These are phyloP conservation scores for Drosophila dunni DNA, from an alignment of 1,140 invertebrate species.

Conservation along the genomic window DNA sequence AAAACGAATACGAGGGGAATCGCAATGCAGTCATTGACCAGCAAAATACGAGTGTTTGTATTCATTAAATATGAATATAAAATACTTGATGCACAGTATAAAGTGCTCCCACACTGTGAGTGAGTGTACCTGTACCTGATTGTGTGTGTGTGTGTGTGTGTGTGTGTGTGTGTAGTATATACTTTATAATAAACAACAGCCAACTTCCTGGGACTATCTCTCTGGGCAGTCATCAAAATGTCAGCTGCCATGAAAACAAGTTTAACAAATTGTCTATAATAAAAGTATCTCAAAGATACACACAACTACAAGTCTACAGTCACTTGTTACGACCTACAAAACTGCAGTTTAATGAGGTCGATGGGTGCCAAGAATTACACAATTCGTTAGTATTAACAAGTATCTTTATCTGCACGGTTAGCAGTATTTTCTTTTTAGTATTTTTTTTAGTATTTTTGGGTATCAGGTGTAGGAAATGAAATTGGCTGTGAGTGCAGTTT, in stretches of 20 bases:
- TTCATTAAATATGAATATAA: background rate
- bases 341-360: constrained; percentile 6
- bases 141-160: background rate
- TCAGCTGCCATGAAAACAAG: constrained; percentile 35
- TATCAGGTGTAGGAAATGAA: background rate
- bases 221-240: constrained; percentile 36
- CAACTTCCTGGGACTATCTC: constrained; percentile 45
- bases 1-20: too few species aligned
- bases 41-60: background rate
- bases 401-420: background rate
- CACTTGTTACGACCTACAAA: constrained; percentile 12
- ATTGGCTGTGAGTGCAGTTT: constrained; percentile 27
- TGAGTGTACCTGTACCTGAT: constrained; percentile 13
- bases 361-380: background rate
- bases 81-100: too few species aligned
- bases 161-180: background rate
- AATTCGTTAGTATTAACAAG: background rate
- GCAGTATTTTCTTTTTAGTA: background rate
- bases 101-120: too few species aligned
- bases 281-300: constrained; percentile 20
- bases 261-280: constrained; percentile 43
- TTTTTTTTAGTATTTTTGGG: background rate
- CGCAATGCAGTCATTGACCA: constrained; percentile 38
- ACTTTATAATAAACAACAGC: constrained; percentile 6
- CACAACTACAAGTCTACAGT: too few species aligned